These are phyloP conservation scores for Tachina lurida DNA, from an alignment of 2,888 invertebrate species.

Conservation along the genomic window DNA sequence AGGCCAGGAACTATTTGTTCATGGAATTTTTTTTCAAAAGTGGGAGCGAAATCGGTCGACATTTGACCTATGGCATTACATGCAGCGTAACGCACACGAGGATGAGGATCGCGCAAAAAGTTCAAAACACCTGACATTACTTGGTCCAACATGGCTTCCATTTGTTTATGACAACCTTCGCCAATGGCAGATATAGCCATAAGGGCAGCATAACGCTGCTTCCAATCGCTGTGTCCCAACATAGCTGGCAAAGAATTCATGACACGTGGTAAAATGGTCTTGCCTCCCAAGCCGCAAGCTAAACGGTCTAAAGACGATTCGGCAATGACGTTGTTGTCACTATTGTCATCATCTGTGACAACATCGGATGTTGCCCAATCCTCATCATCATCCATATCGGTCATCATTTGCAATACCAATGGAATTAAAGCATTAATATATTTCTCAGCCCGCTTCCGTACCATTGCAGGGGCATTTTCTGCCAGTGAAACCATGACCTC, in stretches of 20 bases:
- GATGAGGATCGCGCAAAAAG: slow-evolving; percentile 90
- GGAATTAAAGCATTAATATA: slow-evolving; percentile 92
- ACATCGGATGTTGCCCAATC: slow-evolving; percentile 95
- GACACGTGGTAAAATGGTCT: slow-evolving; percentile 94
- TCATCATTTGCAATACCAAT: slow-evolving; percentile 95
- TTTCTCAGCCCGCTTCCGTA: slow-evolving; percentile 94
- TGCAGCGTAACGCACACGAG: slow-evolving; percentile 91
- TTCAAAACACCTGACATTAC: slow-evolving; percentile 95
- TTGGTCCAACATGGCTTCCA: slow-evolving; percentile 96
- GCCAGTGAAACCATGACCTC: slow-evolving; percentile 92
- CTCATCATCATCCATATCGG: slow-evolving; percentile 95
- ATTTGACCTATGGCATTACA: slow-evolving; percentile 99
- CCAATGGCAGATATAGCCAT: slow-evolving; percentile 99
- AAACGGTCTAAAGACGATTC: slow-evolving; percentile 98
- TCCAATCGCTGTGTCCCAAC: slow-evolving; percentile 93
- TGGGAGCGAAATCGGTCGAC: slow-evolving; percentile 98
- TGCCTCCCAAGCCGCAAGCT: slow-evolving; percentile 97
- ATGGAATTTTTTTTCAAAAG: slow-evolving; percentile 99
- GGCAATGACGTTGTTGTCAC: slow-evolving; percentile 96
- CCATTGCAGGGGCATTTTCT: slow-evolving; percentile 98
- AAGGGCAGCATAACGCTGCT: slow-evolving; percentile 96
- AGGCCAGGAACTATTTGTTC: slow-evolving; percentile 96
- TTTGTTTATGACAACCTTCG: slow-evolving; percentile 99
- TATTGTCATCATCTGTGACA: slow-evolving; percentile 95
- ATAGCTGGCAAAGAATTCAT: slow-evolving; percentile 93